These are phyloP conservation scores for Spea hammondii DNA, from an alignment of 2,797 vertebrate species.

Conservation along the genomic window DNA sequence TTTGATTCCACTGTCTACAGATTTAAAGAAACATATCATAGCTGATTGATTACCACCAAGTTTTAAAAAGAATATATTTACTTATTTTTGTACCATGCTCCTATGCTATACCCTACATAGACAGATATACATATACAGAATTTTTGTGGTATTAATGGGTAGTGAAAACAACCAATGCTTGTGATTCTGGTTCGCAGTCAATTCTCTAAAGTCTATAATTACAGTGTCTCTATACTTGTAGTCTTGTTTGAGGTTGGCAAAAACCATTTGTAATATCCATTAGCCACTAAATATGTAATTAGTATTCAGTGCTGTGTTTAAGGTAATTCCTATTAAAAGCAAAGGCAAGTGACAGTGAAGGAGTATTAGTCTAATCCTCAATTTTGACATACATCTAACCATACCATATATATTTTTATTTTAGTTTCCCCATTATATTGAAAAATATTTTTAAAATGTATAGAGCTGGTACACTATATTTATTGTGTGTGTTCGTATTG, in stretches of 20 bases:
- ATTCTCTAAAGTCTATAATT: conserved; percentile 67
- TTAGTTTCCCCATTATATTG: no score
- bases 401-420: conserved; percentile 52
- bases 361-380: conserved; percentile 70
- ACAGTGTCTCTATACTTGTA: conserved; percentile 68
- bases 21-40: conserved; percentile 27
- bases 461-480: no score
- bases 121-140: conserved; percentile 63
- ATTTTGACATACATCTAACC: conserved; percentile 69
- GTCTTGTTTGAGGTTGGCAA: conserved; percentile 70
- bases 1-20: conserved; percentile 22
- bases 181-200: conserved; percentile 69
- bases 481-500: conserved; percentile 50
- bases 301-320: conserved; percentile 72
- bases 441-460: no score
- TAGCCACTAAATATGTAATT: conserved; percentile 77
- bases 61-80: background rate
- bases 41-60: conserved; percentile 33
- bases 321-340: conserved; percentile 74
- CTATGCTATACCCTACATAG: conserved; percentile 53
- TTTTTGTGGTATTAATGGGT: conserved; percentile 70
- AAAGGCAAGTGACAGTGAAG: conserved; percentile 67
- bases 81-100: conserved; percentile 16
- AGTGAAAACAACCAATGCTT: conserved; percentile 70
- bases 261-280: conserved; percentile 76